These are phyloP conservation scores for Marronus borbonicus DNA, from an alignment of 2,888 invertebrate species.

Conservation along the genomic window DNA sequence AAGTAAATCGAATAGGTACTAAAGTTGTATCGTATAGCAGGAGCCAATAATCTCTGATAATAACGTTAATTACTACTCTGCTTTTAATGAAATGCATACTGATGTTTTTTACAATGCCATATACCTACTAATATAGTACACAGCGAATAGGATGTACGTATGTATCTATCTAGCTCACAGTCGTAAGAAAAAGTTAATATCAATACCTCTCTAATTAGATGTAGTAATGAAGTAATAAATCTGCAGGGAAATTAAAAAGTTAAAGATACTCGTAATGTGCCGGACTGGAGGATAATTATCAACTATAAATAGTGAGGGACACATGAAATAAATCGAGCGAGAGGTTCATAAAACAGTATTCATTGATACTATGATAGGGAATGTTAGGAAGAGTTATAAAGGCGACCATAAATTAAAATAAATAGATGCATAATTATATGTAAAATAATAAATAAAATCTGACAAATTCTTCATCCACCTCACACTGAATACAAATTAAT, in stretches of 20 bases:
- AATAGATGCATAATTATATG: no score
- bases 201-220: conserved; percentile 19
- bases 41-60: no score
- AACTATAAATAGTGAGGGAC: conserved; percentile 24
- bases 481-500: no score
- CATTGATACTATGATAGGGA: conserved; percentile 2
- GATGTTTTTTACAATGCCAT: neutral
- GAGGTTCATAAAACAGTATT: neutral
- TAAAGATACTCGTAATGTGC: conserved; percentile 7
- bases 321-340: conserved; percentile 8
- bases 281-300: conserved; percentile 3
- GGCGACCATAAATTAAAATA: no score
- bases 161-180: neutral
- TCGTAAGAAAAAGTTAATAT: neutral
- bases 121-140: neutral
- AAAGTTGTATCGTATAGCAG: no score
- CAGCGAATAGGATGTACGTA: neutral
- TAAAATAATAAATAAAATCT: no score
- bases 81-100: neutral
- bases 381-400: neutral
- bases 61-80: no score
- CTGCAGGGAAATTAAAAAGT: conserved; percentile 2
- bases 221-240: conserved; percentile 31
- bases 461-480: no score
- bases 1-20: no score